Evolutionary conservation across 2,797 vertebrate genomes (phyloP).

Genomic region (Tenualosa thibaudeaui): DNA sequence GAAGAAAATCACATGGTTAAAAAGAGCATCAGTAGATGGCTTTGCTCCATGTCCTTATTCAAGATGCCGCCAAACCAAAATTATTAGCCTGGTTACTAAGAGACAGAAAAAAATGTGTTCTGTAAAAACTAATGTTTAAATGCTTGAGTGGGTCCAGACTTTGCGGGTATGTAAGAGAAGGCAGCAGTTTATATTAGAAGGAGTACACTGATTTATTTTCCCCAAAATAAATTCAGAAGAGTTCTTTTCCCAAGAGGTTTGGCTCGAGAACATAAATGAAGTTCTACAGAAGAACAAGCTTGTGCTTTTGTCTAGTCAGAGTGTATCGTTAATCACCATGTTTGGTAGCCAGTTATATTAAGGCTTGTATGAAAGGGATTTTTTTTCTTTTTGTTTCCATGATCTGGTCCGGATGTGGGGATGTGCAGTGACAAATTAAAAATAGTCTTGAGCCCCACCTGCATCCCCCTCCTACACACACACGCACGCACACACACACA

Average conservation of each 20-base stretch:
- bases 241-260: neutral
- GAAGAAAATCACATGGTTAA: neutral
- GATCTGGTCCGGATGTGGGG: neutral
- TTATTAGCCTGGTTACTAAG: neutral
- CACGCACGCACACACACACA: no score
- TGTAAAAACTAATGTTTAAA: constrained; percentile 9
- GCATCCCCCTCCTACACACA: neutral
- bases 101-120: neutral
- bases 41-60: neutral
- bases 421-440: neutral
- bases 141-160: constrained; percentile 4
- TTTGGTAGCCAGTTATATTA: neutral
- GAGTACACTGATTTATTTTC: neutral
- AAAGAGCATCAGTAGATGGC: neutral
- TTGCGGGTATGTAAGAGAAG: neutral
- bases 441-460: constrained; percentile 17
- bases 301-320: neutral
- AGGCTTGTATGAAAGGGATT: neutral
- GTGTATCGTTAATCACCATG: neutral
- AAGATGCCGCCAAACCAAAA: constrained; percentile 10
- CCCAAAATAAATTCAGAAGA: neutral
- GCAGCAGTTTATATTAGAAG: neutral
- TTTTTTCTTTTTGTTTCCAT: neutral
- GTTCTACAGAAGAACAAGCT: neutral
- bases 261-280: neutral